Conservation (phyloP, 2,797 vertebrate genomes). For the Sebastes iracundus region DNA sequence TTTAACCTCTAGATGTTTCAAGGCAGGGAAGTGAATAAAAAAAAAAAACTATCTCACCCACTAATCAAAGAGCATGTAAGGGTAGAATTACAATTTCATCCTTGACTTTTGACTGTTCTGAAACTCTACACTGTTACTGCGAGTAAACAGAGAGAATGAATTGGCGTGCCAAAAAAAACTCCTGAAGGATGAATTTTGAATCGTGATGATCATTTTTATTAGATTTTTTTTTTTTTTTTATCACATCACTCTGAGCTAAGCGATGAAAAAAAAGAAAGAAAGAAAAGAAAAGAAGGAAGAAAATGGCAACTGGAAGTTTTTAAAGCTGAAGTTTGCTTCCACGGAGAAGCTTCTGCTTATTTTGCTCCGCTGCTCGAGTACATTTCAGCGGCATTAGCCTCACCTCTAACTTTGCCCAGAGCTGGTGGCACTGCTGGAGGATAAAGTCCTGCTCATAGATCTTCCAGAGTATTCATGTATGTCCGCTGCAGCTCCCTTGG, state of each 20-base stretch:
- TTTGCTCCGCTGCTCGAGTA: conserved; percentile 29
- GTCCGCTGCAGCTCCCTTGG: conserved; percentile 86
- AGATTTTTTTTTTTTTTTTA: not conserved
- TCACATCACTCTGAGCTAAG: not conserved
- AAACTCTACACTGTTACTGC: not conserved
- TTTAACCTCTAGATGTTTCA: conserved; percentile 20
- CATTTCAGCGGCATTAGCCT: conserved; percentile 70
- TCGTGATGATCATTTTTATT: not conserved
- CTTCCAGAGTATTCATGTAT: conserved; percentile 85
- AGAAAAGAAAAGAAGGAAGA: not conserved
- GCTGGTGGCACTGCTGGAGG: conserved; percentile 75
- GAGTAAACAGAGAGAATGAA: not conserved
- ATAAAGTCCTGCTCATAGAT: conserved; percentile 76
- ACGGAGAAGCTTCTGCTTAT: not conserved
- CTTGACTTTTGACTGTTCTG: conserved; percentile 12
- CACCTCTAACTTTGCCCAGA: conserved; percentile 81
- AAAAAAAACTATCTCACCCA: not conserved
- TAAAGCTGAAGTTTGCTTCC: conserved; percentile 5
- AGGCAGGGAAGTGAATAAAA: not conserved
- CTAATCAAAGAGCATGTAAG: conserved; percentile 28
- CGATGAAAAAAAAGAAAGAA: not conserved
- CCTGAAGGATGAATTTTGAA: conserved; percentile 16
- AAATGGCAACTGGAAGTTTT: conserved; percentile 2
- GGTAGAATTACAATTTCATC: conserved; percentile 26
- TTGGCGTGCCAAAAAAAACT: not conserved